These are phyloP conservation scores for human DNA, from an alignment of 2,113 vertebrate genomes.

Conservation along the genomic window DNA sequence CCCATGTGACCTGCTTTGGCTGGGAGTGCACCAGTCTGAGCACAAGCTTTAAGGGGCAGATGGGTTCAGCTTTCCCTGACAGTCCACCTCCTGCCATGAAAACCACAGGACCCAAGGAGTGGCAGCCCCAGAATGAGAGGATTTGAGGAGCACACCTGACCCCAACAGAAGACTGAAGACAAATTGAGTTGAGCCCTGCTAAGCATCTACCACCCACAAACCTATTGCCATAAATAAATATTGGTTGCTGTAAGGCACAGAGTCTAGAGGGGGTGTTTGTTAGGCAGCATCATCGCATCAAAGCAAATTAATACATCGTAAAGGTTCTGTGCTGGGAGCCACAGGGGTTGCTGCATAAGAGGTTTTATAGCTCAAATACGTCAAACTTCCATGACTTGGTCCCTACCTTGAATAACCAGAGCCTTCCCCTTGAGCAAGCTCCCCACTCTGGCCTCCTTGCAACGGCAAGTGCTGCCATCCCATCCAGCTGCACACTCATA, in stretches of 20 bases:
- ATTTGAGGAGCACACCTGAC: background rate
- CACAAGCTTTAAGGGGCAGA: background rate
- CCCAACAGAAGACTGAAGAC: background rate
- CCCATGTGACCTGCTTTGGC: no score
- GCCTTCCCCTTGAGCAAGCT: background rate
- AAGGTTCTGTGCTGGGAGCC: background rate
- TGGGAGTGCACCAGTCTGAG: no score
- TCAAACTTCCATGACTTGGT: background rate
- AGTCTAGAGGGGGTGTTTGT: rapidly evolving
- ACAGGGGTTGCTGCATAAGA: background rate
- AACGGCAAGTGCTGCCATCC: background rate
- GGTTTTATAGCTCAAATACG: background rate
- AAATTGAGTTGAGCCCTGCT: background rate
- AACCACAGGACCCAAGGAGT: background rate
- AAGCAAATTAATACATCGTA: background rate
- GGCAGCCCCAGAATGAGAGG: background rate
- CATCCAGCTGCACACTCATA: no score
- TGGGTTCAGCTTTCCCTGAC: no score
- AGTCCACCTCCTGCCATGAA: background rate
- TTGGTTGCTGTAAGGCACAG: background rate
- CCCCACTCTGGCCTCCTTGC: background rate
- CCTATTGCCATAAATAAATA: no score
- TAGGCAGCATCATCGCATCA: background rate
- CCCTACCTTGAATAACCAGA: background rate
- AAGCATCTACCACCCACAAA: background rate